Conservation (phyloP, 2,113 vertebrate species). For the Redunca redunca region DNA sequence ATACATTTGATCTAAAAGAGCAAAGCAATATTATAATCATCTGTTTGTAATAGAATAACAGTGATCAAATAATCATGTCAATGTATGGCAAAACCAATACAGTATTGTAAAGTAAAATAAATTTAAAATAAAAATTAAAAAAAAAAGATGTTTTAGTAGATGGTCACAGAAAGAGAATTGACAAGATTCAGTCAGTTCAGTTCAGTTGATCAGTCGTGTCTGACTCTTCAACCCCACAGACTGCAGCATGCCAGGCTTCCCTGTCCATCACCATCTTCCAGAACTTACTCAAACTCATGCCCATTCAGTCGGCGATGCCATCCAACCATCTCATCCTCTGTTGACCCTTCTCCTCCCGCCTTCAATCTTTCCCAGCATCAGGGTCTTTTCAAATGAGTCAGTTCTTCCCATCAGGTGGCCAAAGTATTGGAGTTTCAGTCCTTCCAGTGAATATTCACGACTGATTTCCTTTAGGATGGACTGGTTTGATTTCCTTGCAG, state of each 20-base stretch:
- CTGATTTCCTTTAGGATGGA: neutral
- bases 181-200: neutral
- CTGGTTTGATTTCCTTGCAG: neutral
- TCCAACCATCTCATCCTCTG: neutral
- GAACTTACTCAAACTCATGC: neutral
- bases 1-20: neutral
- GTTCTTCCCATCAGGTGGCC: neutral
- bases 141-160: neutral
- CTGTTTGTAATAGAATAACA: neutral
- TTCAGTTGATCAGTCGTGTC: neutral
- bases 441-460: neutral
- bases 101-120: too few relatives aligned
- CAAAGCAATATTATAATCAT: neutral
- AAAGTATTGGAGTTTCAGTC: neutral
- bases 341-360: accelerated
- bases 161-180: neutral
- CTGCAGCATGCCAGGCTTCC: neutral
- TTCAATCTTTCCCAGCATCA: neutral
- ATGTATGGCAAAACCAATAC: too few relatives aligned
- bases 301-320: neutral
- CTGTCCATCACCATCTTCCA: neutral
- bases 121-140: neutral
- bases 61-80: neutral
- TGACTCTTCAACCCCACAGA: neutral
- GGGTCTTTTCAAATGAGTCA: neutral